Evolutionary conservation across 1,140 invertebrate genomes (phyloP).

Genomic region (Caligus rogercresseyi): DNA sequence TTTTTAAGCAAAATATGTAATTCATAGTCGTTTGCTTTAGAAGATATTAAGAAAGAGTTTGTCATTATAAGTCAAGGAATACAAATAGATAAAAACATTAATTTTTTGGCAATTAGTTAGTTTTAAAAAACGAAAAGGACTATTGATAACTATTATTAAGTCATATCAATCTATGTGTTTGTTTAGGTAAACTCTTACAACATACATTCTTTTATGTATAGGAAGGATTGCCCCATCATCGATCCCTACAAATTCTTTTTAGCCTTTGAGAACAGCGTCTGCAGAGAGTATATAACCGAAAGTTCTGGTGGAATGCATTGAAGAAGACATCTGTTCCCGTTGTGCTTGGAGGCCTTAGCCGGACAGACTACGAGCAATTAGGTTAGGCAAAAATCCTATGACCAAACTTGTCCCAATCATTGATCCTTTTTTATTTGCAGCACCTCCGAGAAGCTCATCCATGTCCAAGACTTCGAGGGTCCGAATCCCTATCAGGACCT

Average conservation of each 20-base stretch:
- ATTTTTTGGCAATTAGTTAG: no score
- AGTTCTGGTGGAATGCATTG: slow-evolving; percentile 37
- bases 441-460: not conserved
- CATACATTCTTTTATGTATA: slow-evolving; percentile 40
- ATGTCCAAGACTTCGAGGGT: not conserved
- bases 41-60: no score
- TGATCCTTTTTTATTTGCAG: slow-evolving; percentile 25
- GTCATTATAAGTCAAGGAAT: no score
- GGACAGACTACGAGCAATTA: slow-evolving; percentile 28
- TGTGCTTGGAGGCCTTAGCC: slow-evolving; percentile 31
- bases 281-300: slow-evolving; percentile 49
- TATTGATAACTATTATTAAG: no score
- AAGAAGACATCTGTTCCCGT: slow-evolving; percentile 31
- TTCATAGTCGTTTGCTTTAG: no score
- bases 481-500: not conserved
- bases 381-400: slow-evolving; percentile 29
- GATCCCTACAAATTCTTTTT: slow-evolving; percentile 50
- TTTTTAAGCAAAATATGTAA: no score
- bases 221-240: slow-evolving; percentile 36
- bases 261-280: slow-evolving; percentile 52
- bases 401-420: slow-evolving; percentile 29
- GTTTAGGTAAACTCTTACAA: slow-evolving; percentile 23
- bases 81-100: no score
- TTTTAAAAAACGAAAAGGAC: no score
- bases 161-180: no score